A percentile compares a stretch with the other conserved stretches of the same genome.
Evolutionary conservation across 2,113 vertebrate species (phyloP).

Genomic region (Pterophyllum scalare): DNA sequence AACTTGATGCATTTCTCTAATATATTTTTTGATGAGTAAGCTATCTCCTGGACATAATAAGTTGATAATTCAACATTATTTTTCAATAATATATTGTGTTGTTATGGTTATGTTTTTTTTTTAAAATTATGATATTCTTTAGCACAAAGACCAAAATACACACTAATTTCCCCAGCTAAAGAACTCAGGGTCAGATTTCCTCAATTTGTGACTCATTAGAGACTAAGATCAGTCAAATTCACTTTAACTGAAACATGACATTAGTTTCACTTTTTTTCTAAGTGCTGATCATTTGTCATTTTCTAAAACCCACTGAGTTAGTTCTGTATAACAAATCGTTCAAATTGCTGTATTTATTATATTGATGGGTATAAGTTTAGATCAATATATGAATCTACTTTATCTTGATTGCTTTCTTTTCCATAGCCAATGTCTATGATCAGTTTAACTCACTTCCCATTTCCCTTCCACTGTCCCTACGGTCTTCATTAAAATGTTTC

Average conservation of each 20-base stretch:
- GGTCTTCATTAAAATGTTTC: slow-evolving; percentile 73
- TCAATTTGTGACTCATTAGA: neutral
- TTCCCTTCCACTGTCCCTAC: slow-evolving; percentile 44
- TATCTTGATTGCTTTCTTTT: neutral
- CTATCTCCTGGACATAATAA: too few relatives aligned
- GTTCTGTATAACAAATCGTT: neutral
- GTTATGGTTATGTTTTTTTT: neutral
- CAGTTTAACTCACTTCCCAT: neutral
- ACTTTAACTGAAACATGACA: neutral
- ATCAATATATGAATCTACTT: neutral
- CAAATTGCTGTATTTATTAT: neutral
- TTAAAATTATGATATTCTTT: neutral
- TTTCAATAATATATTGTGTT: neutral
- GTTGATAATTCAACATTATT: neutral
- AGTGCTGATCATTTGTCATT: neutral
- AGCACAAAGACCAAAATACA: neutral
- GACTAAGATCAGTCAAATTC: neutral
- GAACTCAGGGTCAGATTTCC: neutral
- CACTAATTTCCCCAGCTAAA: neutral
- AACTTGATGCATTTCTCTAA: too few relatives aligned
- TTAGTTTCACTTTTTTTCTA: neutral
- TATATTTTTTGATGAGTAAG: too few relatives aligned
- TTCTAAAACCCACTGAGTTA: neutral
- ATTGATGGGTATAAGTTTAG: neutral
- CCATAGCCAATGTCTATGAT: neutral